These are phyloP conservation scores for Gavialis gangeticus DNA, from an alignment of 2,113 vertebrate species.

Conservation along the genomic window DNA sequence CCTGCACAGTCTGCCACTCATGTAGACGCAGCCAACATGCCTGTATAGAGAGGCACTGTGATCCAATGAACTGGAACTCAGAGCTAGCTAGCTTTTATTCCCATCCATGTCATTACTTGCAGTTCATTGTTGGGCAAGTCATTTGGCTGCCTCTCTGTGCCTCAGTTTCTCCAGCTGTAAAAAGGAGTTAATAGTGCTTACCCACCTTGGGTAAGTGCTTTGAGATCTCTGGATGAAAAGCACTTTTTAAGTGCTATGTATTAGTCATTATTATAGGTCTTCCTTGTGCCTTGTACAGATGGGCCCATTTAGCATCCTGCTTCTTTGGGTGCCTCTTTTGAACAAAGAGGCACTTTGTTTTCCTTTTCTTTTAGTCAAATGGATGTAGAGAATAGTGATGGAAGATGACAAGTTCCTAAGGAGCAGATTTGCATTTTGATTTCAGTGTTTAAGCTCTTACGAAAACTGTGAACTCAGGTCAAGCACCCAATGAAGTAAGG, in stretches of 20 bases:
- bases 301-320: neutral
- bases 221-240: neutral
- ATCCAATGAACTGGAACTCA: neutral
- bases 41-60: neutral
- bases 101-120: neutral
- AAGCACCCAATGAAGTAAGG: slow-evolving; percentile 2
- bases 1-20: too few relatives aligned
- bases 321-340: neutral
- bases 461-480: neutral
- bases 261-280: neutral
- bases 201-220: neutral
- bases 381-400: neutral
- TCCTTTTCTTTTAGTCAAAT: neutral
- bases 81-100: neutral
- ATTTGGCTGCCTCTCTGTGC: neutral
- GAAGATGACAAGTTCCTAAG: neutral
- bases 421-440: neutral
- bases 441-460: neutral
- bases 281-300: neutral
- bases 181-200: neutral
- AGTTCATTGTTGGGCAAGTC: neutral
- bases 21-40: neutral
- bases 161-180: neutral
- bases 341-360: neutral
- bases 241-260: neutral